Conservation (phyloP, 1,140 invertebrate species). For the Drosophila kikkawai region DNA sequence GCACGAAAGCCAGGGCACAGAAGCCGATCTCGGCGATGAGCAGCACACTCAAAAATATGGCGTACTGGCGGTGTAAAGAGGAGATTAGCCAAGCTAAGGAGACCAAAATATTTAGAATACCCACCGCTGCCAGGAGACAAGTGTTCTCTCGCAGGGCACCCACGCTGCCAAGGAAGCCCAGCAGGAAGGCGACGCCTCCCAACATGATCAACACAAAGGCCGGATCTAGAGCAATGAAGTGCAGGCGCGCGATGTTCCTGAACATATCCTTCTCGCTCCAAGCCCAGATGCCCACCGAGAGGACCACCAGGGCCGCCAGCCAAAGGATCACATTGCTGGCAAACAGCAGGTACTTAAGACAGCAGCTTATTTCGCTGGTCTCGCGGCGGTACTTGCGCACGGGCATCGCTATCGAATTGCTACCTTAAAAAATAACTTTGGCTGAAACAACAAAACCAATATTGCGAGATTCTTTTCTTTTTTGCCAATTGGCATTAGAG, state of each 20-base stretch:
- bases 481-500: conserved; percentile 21
- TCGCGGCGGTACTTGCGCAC: conserved; percentile 92
- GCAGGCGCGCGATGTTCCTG: conserved; percentile 95
- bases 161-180: conserved; percentile 98
- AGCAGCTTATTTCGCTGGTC: conserved; percentile 97
- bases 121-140: conserved; percentile 94
- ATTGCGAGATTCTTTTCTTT: conserved; percentile 22
- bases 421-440: conserved; percentile 44
- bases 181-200: conserved; percentile 96
- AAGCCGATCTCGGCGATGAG: conserved; percentile 95
- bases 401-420: conserved; percentile 62
- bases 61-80: conserved; percentile 91
- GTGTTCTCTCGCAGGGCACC: conserved; percentile 96
- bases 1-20: conserved; percentile 96
- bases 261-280: conserved; percentile 99
- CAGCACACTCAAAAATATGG: conserved; percentile 95
- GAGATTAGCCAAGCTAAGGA: neutral
- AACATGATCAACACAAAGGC: conserved; percentile 97
- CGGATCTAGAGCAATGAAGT: conserved; percentile 96
- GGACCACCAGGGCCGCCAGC: conserved; percentile 93
- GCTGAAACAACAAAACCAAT: conserved; percentile 34
- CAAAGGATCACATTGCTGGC: conserved; percentile 99
- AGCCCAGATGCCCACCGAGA: conserved; percentile 97
- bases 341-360: conserved; percentile 98
- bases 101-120: conserved; percentile 54